Evolutionary conservation across 2,797 vertebrate species (phyloP).

Genomic region (Capromys pilorides): DNA sequence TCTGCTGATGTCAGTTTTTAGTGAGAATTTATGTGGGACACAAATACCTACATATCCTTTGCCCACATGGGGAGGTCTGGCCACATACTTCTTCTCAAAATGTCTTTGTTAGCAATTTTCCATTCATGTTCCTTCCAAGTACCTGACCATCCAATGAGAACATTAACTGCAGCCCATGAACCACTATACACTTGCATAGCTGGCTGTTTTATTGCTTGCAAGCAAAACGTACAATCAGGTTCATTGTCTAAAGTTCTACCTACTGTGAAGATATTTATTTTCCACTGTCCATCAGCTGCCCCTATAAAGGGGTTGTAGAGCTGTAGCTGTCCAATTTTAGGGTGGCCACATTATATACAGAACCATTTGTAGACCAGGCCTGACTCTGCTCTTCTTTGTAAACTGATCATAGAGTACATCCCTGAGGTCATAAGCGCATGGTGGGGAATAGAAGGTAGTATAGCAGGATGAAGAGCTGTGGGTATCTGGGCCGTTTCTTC

Average conservation of each 20-base stretch:
- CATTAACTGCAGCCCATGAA: not conserved
- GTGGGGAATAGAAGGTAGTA: not conserved
- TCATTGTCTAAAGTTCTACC: too few relatives aligned
- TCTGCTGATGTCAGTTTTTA: not conserved
- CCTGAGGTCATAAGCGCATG: not conserved
- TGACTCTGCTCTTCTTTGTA: too few relatives aligned
- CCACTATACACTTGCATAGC: not conserved
- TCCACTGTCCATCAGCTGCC: too few relatives aligned
- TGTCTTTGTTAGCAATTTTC: not conserved
- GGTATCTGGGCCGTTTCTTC: not conserved
- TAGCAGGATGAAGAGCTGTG: not conserved
- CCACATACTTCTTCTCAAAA: not conserved
- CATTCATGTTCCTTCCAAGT: not conserved
- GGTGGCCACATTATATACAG: too few relatives aligned
- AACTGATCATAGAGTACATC: too few relatives aligned
- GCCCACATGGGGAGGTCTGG: not conserved
- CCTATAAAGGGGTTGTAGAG: too few relatives aligned
- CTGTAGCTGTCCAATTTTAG: too few relatives aligned
- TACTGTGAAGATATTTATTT: too few relatives aligned
- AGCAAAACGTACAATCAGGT: too few relatives aligned
- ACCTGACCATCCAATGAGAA: not conserved
- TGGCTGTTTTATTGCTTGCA: too few relatives aligned
- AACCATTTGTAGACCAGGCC: too few relatives aligned
- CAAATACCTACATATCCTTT: not conserved
- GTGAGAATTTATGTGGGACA: not conserved